Percentiles rank a stretch among this genome's conserved stretches.
Evolutionary conservation across 1,140 invertebrate species (phyloP).

Genomic region (Drosophila fuyamai): DNA sequence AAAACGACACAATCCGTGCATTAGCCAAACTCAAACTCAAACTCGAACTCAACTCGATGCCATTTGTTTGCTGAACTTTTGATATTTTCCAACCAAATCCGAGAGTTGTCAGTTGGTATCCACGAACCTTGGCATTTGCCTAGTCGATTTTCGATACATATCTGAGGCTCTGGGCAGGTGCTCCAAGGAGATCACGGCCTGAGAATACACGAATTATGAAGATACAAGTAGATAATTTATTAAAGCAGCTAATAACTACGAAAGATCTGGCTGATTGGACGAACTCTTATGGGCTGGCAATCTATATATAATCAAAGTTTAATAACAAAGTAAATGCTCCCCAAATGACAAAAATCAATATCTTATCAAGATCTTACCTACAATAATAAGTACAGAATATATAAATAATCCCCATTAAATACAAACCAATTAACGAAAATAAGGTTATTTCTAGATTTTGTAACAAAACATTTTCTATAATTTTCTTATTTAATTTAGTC

Average conservation of each 20-base stretch:
- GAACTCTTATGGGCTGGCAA: neutral
- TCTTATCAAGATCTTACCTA: neutral
- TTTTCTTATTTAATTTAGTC: no score
- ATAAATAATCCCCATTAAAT: no score
- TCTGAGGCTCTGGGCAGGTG: conserved; percentile 30
- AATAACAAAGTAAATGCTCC: no score
- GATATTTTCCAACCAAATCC: conserved; percentile 63
- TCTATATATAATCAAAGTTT: neutral
- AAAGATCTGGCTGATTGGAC: neutral
- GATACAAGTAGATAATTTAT: no score
- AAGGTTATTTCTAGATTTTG: no score
- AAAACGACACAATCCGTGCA: conserved; percentile 59
- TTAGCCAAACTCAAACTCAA: conserved; percentile 45
- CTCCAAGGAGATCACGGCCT: conserved; percentile 26
- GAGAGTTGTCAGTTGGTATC: conserved; percentile 26
- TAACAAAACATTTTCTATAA: no score
- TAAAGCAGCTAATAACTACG: neutral
- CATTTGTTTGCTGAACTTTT: conserved; percentile 77
- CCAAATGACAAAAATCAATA: neutral
- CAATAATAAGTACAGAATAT: no score
- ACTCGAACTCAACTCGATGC: conserved; percentile 31
- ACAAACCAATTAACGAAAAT: no score
- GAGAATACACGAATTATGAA: conserved; percentile 19
- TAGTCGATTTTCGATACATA: conserved; percentile 30
- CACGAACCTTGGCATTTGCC: conserved; percentile 69